These are phyloP conservation scores for Lutraria rhynchaena DNA, from an alignment of 1,140 invertebrate genomes.

Conservation along the genomic window DNA sequence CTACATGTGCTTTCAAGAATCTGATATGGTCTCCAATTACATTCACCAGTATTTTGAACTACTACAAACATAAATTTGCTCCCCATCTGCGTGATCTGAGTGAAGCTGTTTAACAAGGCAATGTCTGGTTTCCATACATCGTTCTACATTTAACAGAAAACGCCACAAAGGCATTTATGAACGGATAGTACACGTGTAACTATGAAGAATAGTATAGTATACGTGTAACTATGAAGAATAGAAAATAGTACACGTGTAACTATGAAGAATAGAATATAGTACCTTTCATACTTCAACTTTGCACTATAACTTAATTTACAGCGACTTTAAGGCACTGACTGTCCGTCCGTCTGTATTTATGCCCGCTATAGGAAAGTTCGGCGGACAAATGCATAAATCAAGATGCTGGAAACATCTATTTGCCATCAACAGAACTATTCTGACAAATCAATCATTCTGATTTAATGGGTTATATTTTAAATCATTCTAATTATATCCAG, in stretches of 20 bases:
- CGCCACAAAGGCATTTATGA: neutral
- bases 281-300: neutral
- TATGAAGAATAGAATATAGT: neutral
- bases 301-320: too few species aligned
- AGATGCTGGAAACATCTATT: too few species aligned
- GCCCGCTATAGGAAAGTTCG: too few species aligned
- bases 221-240: neutral
- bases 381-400: too few species aligned
- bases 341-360: too few species aligned
- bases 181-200: neutral
- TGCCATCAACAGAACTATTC: too few species aligned
- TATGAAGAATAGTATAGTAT: neutral
- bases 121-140: conserved; percentile 46
- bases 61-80: conserved; percentile 37
- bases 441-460: too few species aligned
- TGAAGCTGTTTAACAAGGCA: conserved; percentile 31
- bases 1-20: conserved; percentile 99
- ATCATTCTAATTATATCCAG: too few species aligned
- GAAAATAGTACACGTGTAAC: neutral
- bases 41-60: neutral
- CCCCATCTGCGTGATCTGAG: conserved; percentile 13
- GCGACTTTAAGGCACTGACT: too few species aligned
- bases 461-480: too few species aligned
- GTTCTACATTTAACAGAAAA: conserved; percentile 10
- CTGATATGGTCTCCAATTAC: conserved; percentile 91